Conservation (phyloP, 2,888 invertebrate species). For the Unio pictorum region DNA sequence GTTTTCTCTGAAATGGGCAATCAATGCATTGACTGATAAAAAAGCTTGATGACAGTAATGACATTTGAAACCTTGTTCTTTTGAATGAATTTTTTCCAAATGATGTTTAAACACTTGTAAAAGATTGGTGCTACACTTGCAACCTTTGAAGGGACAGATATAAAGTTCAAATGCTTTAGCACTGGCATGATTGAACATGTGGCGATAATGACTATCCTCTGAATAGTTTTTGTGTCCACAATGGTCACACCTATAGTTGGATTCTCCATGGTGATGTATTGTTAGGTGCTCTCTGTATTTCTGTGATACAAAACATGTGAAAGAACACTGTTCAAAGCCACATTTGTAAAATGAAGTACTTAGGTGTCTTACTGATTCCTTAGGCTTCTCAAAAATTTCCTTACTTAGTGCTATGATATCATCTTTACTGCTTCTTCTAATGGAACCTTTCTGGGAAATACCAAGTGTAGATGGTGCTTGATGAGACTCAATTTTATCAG, state of each 20-base stretch:
- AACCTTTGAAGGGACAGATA: conserved; percentile 51
- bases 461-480: too few relatives aligned
- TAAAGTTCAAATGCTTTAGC: conserved; percentile 48
- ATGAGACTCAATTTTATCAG: background rate
- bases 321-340: conserved; percentile 55
- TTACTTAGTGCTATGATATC: background rate
- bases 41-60: conserved; percentile 51
- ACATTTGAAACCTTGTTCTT: conserved; percentile 42
- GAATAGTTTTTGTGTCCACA: conserved; percentile 55
- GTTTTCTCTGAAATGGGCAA: conserved; percentile 51
- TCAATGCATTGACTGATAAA: conserved; percentile 28
- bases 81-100: conserved; percentile 40
- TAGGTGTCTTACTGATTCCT: conserved; percentile 5
- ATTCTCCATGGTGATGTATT: conserved; percentile 41
- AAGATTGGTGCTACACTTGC: conserved; percentile 57
- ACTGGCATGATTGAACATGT: conserved; percentile 54
- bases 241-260: conserved; percentile 52
- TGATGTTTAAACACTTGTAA: conserved; percentile 50
- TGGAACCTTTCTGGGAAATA: background rate
- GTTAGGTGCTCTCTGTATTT: conserved; percentile 52
- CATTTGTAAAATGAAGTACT: conserved; percentile 53
- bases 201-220: conserved; percentile 53
- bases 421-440: conserved; percentile 1
- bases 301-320: conserved; percentile 42
- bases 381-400: conserved; percentile 6